These are phyloP conservation scores for Astyanax mexicanus DNA, from an alignment of 2,797 vertebrate genomes.

Conservation along the genomic window DNA sequence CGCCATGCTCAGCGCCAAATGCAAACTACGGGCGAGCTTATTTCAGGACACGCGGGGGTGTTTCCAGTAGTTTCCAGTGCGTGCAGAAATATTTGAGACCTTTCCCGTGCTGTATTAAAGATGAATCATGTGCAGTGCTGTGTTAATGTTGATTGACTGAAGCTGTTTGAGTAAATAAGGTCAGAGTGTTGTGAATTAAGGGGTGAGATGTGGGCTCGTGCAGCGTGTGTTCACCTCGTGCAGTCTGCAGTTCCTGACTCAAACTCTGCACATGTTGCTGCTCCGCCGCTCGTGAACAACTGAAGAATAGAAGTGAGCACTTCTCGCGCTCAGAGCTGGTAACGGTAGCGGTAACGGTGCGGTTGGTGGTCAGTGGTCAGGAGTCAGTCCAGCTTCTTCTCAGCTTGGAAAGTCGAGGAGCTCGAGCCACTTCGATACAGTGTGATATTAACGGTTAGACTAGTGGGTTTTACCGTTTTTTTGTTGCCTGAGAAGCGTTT, in stretches of 20 bases:
- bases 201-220: too few species aligned
- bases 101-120: too few species aligned
- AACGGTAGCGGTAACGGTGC: constrained; percentile 61
- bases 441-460: constrained; percentile 62
- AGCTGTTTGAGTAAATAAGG: too few species aligned
- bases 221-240: background rate
- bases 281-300: constrained; percentile 72
- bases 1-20: constrained; percentile 41
- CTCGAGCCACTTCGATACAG: constrained; percentile 75
- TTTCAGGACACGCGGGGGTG: constrained; percentile 13
- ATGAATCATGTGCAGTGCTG: too few species aligned
- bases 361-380: constrained; percentile 76
- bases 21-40: constrained; percentile 43
- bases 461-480: constrained; percentile 65
- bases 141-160: too few species aligned
- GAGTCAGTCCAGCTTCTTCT: constrained; percentile 71
- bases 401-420: constrained; percentile 70
- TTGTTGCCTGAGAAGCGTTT: constrained; percentile 63
- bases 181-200: too few species aligned
- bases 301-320: constrained; percentile 40
- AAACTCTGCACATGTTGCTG: constrained; percentile 86
- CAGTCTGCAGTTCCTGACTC: constrained; percentile 42
- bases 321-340: constrained; percentile 35
- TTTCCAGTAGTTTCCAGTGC: too few species aligned
- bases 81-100: too few species aligned